A percentile compares a stretch with the other conserved stretches of the same genome.
phyloP scores from a whole-genome alignment of 2,797 vertebrate genomes.

The Vipera latastei region DNA sequence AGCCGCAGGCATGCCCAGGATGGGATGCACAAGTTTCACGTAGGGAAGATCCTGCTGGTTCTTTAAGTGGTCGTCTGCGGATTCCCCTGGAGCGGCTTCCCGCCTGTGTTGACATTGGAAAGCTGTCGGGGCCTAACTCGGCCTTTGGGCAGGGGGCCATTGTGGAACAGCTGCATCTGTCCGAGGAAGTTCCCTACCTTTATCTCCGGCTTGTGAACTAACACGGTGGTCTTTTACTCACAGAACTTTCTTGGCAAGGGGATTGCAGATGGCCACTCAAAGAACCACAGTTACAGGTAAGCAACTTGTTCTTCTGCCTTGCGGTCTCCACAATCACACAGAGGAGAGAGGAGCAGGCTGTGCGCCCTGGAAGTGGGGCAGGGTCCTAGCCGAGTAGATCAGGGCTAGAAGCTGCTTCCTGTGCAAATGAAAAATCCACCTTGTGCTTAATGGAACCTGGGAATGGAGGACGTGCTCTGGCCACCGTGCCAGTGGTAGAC shows the following conservation, averaged over 20 bases:
- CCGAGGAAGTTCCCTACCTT: neutral
- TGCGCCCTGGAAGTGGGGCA: neutral
- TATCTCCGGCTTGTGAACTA: neutral
- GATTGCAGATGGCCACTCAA: neutral
- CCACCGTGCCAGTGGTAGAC: neutral
- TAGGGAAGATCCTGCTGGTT: neutral
- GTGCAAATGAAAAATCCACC: neutral
- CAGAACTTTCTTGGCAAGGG: neutral
- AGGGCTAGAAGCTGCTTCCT: neutral
- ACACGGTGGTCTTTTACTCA: neutral
- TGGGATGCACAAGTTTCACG: neutral
- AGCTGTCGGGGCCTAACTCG: neutral
- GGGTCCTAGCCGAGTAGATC: neutral
- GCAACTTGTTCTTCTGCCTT: neutral
- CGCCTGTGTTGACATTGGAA: neutral
- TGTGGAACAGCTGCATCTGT: neutral
- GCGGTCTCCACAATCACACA: neutral
- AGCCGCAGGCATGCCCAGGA: neutral
- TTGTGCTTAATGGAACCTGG: neutral
- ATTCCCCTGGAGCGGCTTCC: neutral
- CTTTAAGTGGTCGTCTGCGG: neutral
- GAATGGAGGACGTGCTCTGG: neutral
- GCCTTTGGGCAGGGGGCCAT: neutral
- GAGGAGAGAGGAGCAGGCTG: neutral
- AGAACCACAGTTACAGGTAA: neutral